Base-by-base conservation (phyloP, 92 coral and sea anemone species). In the Blastomussa wellsi region DNA sequence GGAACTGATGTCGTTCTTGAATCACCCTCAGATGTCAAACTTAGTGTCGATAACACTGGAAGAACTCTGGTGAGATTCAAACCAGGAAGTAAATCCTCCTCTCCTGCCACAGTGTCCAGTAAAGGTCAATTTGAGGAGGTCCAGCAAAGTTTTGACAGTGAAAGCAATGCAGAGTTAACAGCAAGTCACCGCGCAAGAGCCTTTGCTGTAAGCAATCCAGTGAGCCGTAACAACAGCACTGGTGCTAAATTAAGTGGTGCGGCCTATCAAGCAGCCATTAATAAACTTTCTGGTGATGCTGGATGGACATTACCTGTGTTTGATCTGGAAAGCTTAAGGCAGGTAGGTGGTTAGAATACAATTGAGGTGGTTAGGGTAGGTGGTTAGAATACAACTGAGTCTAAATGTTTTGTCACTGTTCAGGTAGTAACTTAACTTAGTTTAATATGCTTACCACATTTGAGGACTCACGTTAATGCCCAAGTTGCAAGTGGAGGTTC, bases 301-400 rank as follows among this genome's bases (percentile, higher is more conserved):
- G 71, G 79, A 20, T 91, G 93, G 87, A 29, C 82, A 38, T 60
- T 94, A 14, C 98, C 98, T 6, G 82, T 92, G 48, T 87, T 90
- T 83, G 95, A 94, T 44, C 87, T 94, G 33, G 80, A 84, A 68
- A 86, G 83, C 72, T 77, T 91, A 64, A 90, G 87, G 44, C 90
- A 86, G 83, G 95, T 94, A 84, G 51, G 81, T 8, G 5, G n/a
- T n/a, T n/a, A n/a, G n/a, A n/a, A n/a, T n/a, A n/a, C n/a, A n/a
- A n/a, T n/a, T n/a, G n/a, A n/a, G n/a, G n/a, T n/a, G n/a, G n/a
- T n/a, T n/a, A n/a, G n/a, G n/a, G n/a, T n/a, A n/a, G n/a, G n/a
- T n/a, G n/a, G n/a, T n/a, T n/a, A n/a, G n/a, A n/a, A n/a, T n/a
- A n/a, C n/a, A n/a, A n/a, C n/a, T n/a, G n/a, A n/a, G n/a, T n/a